Base-by-base conservation (phyloP, 2,113 vertebrate species). In the Sylvia atricapilla region DNA sequence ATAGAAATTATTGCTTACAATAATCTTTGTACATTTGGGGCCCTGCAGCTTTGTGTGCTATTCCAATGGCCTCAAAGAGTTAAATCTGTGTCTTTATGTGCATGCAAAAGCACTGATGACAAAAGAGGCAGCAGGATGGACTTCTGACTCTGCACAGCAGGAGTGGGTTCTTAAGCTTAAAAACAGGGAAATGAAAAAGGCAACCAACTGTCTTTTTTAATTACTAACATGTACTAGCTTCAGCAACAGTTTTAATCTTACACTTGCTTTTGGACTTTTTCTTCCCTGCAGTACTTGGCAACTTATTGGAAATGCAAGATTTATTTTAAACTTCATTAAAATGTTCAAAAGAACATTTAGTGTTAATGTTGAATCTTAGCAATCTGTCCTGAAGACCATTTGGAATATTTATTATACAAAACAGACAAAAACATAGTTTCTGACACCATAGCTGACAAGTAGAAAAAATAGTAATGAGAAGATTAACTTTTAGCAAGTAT, bases 271-370 rank as follows among this genome's bases (percentile, higher is more conserved):
- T 92, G 72, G 89, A 47, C 87, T 93, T 78, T 62, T 67, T 43
- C 41, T 81, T 93, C 79, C 35, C 84, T 83, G 72, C 77, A 95
- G 62, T 93, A 84, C 85, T 72, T 86, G 72, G 37, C 76, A 96
- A 67, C 82, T 83, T 95, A 68, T 16, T 94, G 94, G 49, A 95
- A 96, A 95, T 77, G 74, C 49, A 90, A 91, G 82, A 86, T 82
- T 95, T 86, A 95, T 95, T 96, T 97, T 93, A 94, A 96, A 80
- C 41, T 92, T 28, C 17, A 96, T 96, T 97, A 97, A 92, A 97
- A 95, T 95, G 53, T 94, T 96, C 78, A 92, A 95, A 89, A 94
- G 75, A 91, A 68, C 75, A 53, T 89, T 87, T 87, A 95, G 62
- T 88, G 66, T 88, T 96, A 84, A 94, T 79, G 31, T 91, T 87